Conservation (phyloP, 1,140 invertebrate species). For the Drosophila trapezifrons region DNA sequence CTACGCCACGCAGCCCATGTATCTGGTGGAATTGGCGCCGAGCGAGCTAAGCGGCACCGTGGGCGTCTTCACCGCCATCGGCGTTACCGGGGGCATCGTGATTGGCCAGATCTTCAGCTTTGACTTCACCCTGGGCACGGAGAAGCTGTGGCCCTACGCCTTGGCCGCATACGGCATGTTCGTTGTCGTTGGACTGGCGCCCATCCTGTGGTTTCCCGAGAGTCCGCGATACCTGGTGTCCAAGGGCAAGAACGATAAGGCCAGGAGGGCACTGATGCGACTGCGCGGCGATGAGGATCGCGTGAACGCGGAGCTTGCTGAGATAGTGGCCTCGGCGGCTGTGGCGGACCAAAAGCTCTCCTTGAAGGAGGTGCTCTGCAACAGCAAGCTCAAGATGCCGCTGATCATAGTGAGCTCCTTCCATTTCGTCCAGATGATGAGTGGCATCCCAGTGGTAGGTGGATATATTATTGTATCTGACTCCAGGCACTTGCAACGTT, state of each 20-base stretch:
- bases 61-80: slow-evolving; percentile 92
- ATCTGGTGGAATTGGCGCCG: slow-evolving; percentile 92
- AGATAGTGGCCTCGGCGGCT: slow-evolving; percentile 90
- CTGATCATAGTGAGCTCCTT: slow-evolving; percentile 88
- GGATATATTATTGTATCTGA: neutral
- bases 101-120: slow-evolving; percentile 87
- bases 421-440: slow-evolving; percentile 91
- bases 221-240: slow-evolving; percentile 92
- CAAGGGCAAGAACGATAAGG: slow-evolving; percentile 86
- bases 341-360: slow-evolving; percentile 86
- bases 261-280: slow-evolving; percentile 80
- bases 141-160: slow-evolving; percentile 88
- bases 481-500: neutral
- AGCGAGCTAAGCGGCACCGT: slow-evolving; percentile 89
- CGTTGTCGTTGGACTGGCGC: slow-evolving; percentile 85
- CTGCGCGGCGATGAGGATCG: slow-evolving; percentile 54
- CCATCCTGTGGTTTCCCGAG: slow-evolving; percentile 89
- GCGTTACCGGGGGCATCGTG: slow-evolving; percentile 91
- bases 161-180: slow-evolving; percentile 87
- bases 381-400: slow-evolving; percentile 84
- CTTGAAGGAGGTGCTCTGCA: slow-evolving; percentile 18
- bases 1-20: slow-evolving; percentile 92
- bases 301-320: slow-evolving; percentile 88
- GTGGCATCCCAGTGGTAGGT: slow-evolving; percentile 92
- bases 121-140: slow-evolving; percentile 84